Evolutionary conservation across 2,888 invertebrate genomes (phyloP), one percentile per base, ranked within the genome.

Genomic region (Catocala nupta): DNA sequence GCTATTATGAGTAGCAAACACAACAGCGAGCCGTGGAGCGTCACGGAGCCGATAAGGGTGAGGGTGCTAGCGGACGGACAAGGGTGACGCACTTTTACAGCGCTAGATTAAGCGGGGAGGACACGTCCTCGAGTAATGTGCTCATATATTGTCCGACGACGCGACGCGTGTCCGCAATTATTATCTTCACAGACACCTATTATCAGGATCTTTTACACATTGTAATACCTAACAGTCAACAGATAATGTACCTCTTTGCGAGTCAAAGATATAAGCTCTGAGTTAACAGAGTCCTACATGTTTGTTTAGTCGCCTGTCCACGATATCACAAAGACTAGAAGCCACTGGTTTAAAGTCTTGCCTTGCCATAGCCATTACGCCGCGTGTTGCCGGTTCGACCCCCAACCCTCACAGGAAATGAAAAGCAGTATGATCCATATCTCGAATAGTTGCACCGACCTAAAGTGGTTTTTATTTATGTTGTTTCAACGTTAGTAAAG

Each of bases 71-170:
- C 39, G 82, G 75, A 80, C 82, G 83, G 86, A 87, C 89, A 86
- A 85, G 91, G 92, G 92, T 90, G 93, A 91, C 91, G 90, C 88
- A 90, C 91, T 90, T 87, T 82, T 82, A 80, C 83, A 74, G 81
- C 86, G 86, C 86, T 92, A 93, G 92, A 93, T 94, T 91, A 93
- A 92, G 91, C 81, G 82, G 84, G 82, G 87, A 87, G 88, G 89
- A 91, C 94, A 94, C 94, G 93, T 94, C 86, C 92, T 84, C 89
- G 86, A 88, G 90, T 93, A 93, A 93, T 94, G 94, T 91, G 89
- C 86, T 87, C 93, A 90, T 93, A 93, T 94, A 93, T 94, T 89
- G 91, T 89, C 86, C 88, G 89, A 78, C 85, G 85, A 83, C 84
- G 80, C 83, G 84, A 84, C 84, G 89, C 88, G 88, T 86, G 89